Percentiles rank a stretch among this genome's conserved stretches.
Evolutionary conservation across 2,888 invertebrate species (phyloP).

Genomic region (Trisateles emortualis): DNA sequence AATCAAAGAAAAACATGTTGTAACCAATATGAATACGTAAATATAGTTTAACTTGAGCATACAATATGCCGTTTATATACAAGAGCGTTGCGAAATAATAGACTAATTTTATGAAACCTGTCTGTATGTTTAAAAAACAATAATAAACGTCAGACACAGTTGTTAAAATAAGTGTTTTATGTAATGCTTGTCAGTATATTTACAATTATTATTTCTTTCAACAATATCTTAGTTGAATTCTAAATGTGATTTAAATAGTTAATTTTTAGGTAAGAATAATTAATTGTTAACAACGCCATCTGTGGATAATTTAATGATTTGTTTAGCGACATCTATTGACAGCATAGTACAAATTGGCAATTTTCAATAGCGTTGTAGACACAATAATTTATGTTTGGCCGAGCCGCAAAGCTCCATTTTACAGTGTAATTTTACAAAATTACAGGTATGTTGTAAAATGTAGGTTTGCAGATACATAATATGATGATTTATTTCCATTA

Average conservation of each 20-base stretch:
- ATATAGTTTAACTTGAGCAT: constrained; percentile 48
- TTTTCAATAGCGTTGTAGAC: neutral
- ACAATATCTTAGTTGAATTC: constrained; percentile 4
- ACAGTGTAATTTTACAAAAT: no score
- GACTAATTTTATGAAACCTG: constrained; percentile 64
- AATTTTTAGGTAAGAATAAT: constrained; percentile 9
- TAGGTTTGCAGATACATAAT: no score
- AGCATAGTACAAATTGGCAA: neutral
- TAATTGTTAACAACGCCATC: constrained; percentile 16
- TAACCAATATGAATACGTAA: constrained; percentile 53
- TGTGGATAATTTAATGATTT: constrained; percentile 2
- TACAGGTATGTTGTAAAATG: no score
- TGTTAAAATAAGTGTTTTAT: constrained; percentile 44
- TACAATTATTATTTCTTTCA: constrained; percentile 26
- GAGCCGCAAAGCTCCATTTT: no score
- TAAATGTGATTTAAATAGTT: constrained; percentile 2
- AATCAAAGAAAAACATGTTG: constrained; percentile 58
- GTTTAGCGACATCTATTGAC: constrained; percentile 8
- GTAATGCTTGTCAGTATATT: constrained; percentile 50
- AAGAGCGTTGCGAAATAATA: constrained; percentile 61
- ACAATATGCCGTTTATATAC: constrained; percentile 52
- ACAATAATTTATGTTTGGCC: neutral
- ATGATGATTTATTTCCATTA: no score
- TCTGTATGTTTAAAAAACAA: constrained; percentile 38
- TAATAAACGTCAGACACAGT: constrained; percentile 42